These are phyloP conservation scores for Chiloscyllium plagiosum DNA, from an alignment of 2,113 vertebrate genomes.

Conservation along the genomic window DNA sequence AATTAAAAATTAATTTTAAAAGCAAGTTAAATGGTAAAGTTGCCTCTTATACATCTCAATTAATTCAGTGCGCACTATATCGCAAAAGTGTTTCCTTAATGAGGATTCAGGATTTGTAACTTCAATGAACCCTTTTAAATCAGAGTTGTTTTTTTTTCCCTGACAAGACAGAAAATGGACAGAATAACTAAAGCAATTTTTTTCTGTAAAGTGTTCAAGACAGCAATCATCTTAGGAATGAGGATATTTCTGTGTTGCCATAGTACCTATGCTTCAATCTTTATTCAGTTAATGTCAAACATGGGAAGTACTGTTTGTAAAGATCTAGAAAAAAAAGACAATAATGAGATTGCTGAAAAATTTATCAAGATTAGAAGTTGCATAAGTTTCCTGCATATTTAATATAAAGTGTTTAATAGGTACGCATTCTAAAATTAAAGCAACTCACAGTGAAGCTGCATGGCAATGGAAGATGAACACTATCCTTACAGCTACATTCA, in stretches of 20 bases:
- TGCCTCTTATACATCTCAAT: neutral
- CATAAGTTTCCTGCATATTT: neutral
- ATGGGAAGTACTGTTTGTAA: neutral
- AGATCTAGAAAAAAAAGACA: neutral
- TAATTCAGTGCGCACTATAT: neutral
- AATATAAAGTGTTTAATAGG: too few relatives aligned
- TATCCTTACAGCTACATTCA: too few relatives aligned
- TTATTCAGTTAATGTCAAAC: neutral
- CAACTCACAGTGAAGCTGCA: too few relatives aligned
- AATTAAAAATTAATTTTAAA: neutral
- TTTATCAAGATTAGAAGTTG: neutral
- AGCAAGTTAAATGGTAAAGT: neutral
- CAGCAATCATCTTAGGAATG: neutral
- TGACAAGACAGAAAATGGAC: neutral
- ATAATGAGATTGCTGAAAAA: neutral
- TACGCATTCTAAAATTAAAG: too few relatives aligned
- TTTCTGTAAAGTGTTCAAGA: neutral
- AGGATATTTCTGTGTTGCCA: neutral
- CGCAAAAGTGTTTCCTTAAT: neutral
- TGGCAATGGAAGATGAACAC: too few relatives aligned
- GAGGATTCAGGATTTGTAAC: neutral
- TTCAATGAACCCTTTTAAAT: neutral
- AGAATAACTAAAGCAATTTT: neutral
- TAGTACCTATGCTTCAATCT: neutral
- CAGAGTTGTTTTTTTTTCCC: neutral